These are phyloP conservation scores for Hypocryptadius cinnamomeus DNA, from an alignment of 2,113 vertebrate genomes.

Conservation along the genomic window DNA sequence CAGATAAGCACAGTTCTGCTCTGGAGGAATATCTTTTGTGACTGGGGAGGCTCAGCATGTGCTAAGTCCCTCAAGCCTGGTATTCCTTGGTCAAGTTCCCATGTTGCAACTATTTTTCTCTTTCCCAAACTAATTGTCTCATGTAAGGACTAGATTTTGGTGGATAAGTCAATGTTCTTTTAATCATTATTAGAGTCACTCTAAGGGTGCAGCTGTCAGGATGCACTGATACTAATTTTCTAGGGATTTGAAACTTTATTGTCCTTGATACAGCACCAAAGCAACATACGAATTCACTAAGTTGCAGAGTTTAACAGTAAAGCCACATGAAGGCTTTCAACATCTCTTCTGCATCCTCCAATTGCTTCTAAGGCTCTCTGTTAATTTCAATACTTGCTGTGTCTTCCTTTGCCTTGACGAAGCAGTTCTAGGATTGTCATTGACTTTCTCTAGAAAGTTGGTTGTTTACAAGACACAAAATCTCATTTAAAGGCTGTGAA, in stretches of 20 bases:
- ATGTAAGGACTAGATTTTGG: not conserved
- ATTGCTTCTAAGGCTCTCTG: not conserved
- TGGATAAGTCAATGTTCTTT: not conserved
- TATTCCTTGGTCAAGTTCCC: not conserved
- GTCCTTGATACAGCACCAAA: not conserved
- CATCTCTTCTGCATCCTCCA: not conserved
- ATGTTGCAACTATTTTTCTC: not conserved
- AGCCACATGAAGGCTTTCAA: not conserved
- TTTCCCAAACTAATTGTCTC: not conserved
- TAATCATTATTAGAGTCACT: not conserved
- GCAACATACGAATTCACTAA: not conserved
- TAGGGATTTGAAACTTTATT: not conserved
- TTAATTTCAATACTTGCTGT: not conserved
- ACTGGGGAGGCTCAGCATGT: not conserved
- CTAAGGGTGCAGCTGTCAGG: not conserved
- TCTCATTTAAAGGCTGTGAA: not conserved
- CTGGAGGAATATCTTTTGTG: not conserved
- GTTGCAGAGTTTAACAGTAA: not conserved
- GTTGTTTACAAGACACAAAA: not conserved
- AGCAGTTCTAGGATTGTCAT: not conserved
- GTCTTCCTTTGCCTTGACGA: not conserved
- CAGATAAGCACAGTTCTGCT: not conserved
- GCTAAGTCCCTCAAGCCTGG: not conserved
- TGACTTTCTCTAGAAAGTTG: not conserved
- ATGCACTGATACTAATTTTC: not conserved